phyloP scores from a whole-genome alignment of 2,888 invertebrate species.

The Leuctra nigra region DNA sequence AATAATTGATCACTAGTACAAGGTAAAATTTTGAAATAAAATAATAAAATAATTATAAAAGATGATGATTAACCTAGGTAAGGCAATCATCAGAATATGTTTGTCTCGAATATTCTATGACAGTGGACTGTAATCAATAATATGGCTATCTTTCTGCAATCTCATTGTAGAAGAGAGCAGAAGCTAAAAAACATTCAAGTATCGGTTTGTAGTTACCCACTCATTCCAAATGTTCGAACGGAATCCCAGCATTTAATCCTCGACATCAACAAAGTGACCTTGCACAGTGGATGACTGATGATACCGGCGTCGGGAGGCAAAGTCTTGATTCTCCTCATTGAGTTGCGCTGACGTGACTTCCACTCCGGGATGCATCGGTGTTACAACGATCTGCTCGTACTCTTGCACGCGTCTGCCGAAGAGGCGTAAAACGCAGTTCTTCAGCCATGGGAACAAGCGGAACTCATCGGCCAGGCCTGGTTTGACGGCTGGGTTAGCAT shows the following conservation, averaged over 20 bases:
- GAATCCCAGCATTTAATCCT: conserved; percentile 31
- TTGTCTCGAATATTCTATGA: too few relatives aligned
- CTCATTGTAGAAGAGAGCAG: too few relatives aligned
- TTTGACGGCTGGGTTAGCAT: conserved; percentile 91
- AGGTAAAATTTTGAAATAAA: too few relatives aligned
- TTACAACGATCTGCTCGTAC: conserved; percentile 81
- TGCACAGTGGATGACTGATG: conserved; percentile 82
- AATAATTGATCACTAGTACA: too few relatives aligned
- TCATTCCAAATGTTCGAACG: too few relatives aligned
- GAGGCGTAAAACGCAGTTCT: conserved; percentile 60
- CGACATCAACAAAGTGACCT: conserved; percentile 56
- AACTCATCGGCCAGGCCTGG: conserved; percentile 84
- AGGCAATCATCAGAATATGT: too few relatives aligned
- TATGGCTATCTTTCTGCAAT: too few relatives aligned
- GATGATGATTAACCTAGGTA: too few relatives aligned
- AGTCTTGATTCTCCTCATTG: conserved; percentile 94
- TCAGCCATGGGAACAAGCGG: conserved; percentile 71
- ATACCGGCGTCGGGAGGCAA: conserved; percentile 83
- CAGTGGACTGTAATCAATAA: too few relatives aligned
- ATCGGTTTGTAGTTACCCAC: conserved; percentile 2
- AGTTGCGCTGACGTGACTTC: conserved; percentile 77
- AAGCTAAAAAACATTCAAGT: too few relatives aligned
- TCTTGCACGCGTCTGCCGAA: conserved; percentile 76
- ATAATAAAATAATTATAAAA: too few relatives aligned
- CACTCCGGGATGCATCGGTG: conserved; percentile 72